A percentile compares a stretch with the other conserved stretches of the same genome.
These are phyloP conservation scores for Saturnia pavonia DNA, from an alignment of 2,888 invertebrate genomes.

Conservation along the genomic window DNA sequence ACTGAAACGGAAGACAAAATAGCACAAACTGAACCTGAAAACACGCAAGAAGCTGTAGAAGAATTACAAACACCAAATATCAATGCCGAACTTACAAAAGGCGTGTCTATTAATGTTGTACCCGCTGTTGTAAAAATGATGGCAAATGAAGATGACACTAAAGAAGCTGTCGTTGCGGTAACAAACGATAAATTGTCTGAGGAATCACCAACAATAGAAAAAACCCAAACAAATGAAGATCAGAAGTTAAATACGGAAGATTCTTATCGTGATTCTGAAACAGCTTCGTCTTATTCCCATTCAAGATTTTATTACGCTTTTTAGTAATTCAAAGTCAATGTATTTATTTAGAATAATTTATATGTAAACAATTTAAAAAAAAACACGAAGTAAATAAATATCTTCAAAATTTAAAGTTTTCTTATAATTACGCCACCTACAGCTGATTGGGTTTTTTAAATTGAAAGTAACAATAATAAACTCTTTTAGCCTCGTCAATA, in stretches of 20 bases:
- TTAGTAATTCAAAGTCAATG: constrained; percentile 22
- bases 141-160: constrained; percentile 25
- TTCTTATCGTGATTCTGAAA: constrained; percentile 55
- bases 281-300: constrained; percentile 69
- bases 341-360: constrained; percentile 24
- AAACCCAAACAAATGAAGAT: constrained; percentile 22
- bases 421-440: constrained; percentile 35
- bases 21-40: constrained; percentile 38
- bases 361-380: constrained; percentile 24
- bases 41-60: constrained; percentile 30
- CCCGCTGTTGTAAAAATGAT: constrained; percentile 46
- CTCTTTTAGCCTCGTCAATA: not conserved
- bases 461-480: not conserved
- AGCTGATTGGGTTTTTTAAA: not conserved
- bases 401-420: constrained; percentile 21
- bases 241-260: constrained; percentile 38
- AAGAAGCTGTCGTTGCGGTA: constrained; percentile 28
- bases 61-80: constrained; percentile 27
- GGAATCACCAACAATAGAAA: not conserved
- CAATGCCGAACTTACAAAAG: constrained; percentile 27
- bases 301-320: constrained; percentile 65
- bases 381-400: constrained; percentile 30
- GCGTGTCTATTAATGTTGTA: constrained; percentile 37
- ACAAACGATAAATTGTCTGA: constrained; percentile 20
- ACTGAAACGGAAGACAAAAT: constrained; percentile 39